Evolutionary conservation across 2,797 vertebrate genomes (phyloP).

Genomic region (Sebastes goodei): DNA sequence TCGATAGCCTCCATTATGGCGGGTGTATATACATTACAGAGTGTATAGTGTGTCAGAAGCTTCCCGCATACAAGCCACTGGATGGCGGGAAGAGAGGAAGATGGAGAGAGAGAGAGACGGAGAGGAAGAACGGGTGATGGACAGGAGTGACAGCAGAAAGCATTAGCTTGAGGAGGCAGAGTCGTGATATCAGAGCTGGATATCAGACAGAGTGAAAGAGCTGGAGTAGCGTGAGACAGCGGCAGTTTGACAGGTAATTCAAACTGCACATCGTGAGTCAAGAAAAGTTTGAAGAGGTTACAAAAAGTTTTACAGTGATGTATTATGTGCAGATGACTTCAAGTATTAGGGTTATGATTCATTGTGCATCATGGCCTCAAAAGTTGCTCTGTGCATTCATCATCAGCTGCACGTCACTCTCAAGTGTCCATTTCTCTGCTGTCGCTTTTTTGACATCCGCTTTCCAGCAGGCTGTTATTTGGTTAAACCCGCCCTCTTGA

Average conservation of each 20-base stretch:
- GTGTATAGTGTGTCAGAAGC: constrained; percentile 81
- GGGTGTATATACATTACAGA: constrained; percentile 82
- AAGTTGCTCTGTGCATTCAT: not conserved
- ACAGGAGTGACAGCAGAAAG: constrained; percentile 54
- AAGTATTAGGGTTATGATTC: not conserved
- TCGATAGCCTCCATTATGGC: constrained; percentile 80
- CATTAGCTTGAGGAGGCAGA: constrained; percentile 37
- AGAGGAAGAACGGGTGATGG: constrained; percentile 48
- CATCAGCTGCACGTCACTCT: not conserved
- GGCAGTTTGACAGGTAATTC: constrained; percentile 4
- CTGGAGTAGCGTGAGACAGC: not conserved
- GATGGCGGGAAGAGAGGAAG: constrained; percentile 72
- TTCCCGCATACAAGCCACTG: constrained; percentile 72
- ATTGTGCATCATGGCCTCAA: not conserved
- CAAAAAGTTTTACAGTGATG: not conserved
- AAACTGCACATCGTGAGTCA: not conserved
- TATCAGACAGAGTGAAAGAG: not conserved
- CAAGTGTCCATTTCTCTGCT: not conserved
- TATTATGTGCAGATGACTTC: not conserved
- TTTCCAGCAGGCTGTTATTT: not conserved
- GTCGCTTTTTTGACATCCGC: too few relatives aligned
- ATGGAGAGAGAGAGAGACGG: constrained; percentile 30
- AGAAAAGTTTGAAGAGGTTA: constrained; percentile 1
- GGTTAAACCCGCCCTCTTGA: not conserved
- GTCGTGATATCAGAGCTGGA: constrained; percentile 11